Evolutionary conservation across 2,797 vertebrate species (phyloP), one percentile per base, ranked within the genome.

Genomic region (Loris lydekkerianus): DNA sequence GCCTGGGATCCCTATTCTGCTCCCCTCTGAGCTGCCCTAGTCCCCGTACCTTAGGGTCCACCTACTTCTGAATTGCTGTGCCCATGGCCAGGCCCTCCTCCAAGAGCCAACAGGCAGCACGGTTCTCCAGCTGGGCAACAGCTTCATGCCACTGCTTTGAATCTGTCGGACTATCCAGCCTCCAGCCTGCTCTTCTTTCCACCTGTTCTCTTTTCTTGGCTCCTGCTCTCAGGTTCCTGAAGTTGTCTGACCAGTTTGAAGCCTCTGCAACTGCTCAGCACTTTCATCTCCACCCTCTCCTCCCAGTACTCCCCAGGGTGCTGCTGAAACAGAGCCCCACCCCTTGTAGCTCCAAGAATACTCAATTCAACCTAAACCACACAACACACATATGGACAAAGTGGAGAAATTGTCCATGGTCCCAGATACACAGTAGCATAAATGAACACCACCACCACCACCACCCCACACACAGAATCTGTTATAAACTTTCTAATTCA

Each of bases 231-330:
- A 73, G 75, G 43, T 72, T 89, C 89, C 82, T 78, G 75, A 97
- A 98, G 96, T 72, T 0, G 92, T 95, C 89, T 75, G 85, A 97
- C 96, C 81, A 89, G 96, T 97, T 95, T 1, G 1, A 86, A 93
- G 63, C 60, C 81, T 94, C 43, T 23, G 76, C 23, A 31, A 63
- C 82, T 96, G 82, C 88, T 92, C 72, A 83, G 73, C 46, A 63
- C 70, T 93, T 84, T 83, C 67, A 29, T 92, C 58, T 31, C 87
- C 53, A 27, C 65, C 43, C 40, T 37, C 46, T 63, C 58, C 67
- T 49, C 61, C 77, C 34, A 13, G 58, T 5, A 17, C 94, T 86
- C 86, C 21, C 73, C 87, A 80, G 63, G 84, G 81, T 77, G 43
- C 85, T 78, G 20, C 58, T 70, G 56, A 58, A 4, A 72, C 23